Percentiles rank a stretch among this genome's conserved stretches.
These are phyloP conservation scores for Scaptomyza reducta DNA, from an alignment of 2,888 invertebrate species.

Conservation along the genomic window DNA sequence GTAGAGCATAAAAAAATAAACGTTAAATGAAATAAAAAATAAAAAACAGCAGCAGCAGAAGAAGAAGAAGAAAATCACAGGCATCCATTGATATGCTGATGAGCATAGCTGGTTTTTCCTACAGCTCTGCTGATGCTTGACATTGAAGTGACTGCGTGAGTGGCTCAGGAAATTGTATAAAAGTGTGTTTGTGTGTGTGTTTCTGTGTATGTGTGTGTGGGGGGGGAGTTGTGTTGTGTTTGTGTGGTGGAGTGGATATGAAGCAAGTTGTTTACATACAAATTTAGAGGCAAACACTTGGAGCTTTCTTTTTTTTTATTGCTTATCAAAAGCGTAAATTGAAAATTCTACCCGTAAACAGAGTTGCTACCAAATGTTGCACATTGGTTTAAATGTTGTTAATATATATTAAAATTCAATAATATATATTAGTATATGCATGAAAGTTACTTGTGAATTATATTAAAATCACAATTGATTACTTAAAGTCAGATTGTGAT, in stretches of 20 bases:
- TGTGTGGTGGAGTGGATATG: slow-evolving; percentile 1
- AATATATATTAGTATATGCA: no score
- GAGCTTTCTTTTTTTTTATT: slow-evolving; percentile 59
- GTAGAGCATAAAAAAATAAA: slow-evolving; percentile 18
- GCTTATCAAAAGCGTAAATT: slow-evolving; percentile 66
- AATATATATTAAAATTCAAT: neutral
- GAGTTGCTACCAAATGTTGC: slow-evolving; percentile 37
- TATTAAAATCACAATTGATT: no score
- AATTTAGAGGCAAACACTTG: slow-evolving; percentile 73
- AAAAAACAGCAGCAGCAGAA: slow-evolving; percentile 5
- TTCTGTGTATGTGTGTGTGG: neutral
- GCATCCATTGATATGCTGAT: slow-evolving; percentile 74
- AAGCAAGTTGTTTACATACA: slow-evolving; percentile 64
- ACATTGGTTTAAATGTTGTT: slow-evolving; percentile 39
- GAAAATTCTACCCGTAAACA: slow-evolving; percentile 33
- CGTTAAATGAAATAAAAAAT: slow-evolving; percentile 12
- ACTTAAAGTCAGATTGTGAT: no score
- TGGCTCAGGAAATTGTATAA: slow-evolving; percentile 43
- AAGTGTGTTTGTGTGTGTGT: slow-evolving; percentile 4
- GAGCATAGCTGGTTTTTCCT: slow-evolving; percentile 53
- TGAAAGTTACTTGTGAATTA: no score
- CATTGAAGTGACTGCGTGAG: slow-evolving; percentile 71
- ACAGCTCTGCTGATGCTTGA: slow-evolving; percentile 61
- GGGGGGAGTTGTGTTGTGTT: slow-evolving; percentile 5
- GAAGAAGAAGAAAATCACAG: slow-evolving; percentile 57